Conservation (phyloP, 2,113 vertebrate genomes). For the Arvicanthis niloticus region DNA sequence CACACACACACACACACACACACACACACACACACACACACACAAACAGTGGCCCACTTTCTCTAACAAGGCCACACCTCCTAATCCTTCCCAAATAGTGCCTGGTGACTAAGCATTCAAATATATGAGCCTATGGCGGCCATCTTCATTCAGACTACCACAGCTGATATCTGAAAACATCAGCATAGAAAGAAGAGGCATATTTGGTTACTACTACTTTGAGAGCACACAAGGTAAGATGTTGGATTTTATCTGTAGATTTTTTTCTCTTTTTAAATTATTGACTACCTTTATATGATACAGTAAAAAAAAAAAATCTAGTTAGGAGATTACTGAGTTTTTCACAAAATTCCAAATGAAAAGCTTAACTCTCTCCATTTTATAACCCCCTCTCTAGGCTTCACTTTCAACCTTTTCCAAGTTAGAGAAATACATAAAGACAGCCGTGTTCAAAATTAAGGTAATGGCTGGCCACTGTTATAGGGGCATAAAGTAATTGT, state of each 20-base stretch:
- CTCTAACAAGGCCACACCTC: background rate
- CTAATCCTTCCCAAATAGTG: background rate
- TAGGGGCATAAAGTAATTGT: background rate
- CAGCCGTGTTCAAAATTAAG: background rate
- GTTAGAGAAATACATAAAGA: slow-evolving; percentile 26
- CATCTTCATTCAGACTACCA: background rate
- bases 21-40: too few relatives aligned
- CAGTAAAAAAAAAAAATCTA: slow-evolving; percentile 24
- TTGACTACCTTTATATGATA: background rate
- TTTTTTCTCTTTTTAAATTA: slow-evolving; percentile 16
- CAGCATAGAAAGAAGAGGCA: background rate
- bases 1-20: too few relatives aligned
- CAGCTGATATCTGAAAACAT: background rate
- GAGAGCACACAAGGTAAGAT: background rate
- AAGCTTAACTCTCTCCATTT: background rate
- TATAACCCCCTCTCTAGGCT: background rate
- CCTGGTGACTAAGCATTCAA: background rate
- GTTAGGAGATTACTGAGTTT: slow-evolving; percentile 29
- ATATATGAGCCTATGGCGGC: background rate
- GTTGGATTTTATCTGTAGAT: slow-evolving; percentile 6
- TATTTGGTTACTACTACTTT: background rate
- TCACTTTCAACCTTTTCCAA: slow-evolving; percentile 12
- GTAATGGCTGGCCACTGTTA: background rate
- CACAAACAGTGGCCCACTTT: background rate
- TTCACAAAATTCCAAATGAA: slow-evolving; percentile 1